A percentile compares a stretch with the other conserved stretches of the same genome.
Conservation (phyloP, 1,140 invertebrate genomes). For the Drosophila ananassae region DNA sequence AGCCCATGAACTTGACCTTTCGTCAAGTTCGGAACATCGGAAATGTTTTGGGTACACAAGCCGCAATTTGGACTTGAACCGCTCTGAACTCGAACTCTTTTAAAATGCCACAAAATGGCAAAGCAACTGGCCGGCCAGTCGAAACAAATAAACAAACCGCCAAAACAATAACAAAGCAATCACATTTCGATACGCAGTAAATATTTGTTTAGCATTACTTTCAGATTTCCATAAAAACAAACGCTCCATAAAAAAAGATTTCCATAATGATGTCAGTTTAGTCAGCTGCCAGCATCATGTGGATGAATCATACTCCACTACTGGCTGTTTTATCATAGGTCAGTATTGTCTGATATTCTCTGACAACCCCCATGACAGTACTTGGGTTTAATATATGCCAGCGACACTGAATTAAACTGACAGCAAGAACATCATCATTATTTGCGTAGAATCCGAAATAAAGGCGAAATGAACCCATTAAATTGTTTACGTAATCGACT, state of each 20-base stretch:
- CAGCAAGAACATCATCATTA: conserved; percentile 29
- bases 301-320: conserved; percentile 20
- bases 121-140: conserved; percentile 2
- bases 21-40: conserved; percentile 19
- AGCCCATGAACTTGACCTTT: conserved; percentile 61
- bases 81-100: conserved; percentile 29
- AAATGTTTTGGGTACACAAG: conserved; percentile 28
- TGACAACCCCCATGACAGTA: conserved; percentile 4
- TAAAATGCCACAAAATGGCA: conserved; percentile 20
- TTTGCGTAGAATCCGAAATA: conserved; percentile 38
- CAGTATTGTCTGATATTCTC: conserved; percentile 16
- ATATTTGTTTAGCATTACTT: conserved; percentile 28
- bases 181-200: conserved; percentile 12
- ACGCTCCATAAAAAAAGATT: conserved; percentile 10
- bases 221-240: conserved; percentile 6
- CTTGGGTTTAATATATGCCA: conserved; percentile 26
- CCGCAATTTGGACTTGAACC: conserved; percentile 34
- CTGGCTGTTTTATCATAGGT: conserved; percentile 34
- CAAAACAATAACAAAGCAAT: conserved; percentile 12
- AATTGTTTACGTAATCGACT: conserved; percentile 48
- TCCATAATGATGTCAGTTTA: conserved; percentile 38
- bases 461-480: conserved; percentile 44
- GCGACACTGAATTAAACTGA: conserved; percentile 42
- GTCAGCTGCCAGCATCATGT: conserved; percentile 12
- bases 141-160: conserved; percentile 22